phyloP scores from a whole-genome alignment of 2,797 vertebrate species.

The Phyllotis vaccarum region DNA sequence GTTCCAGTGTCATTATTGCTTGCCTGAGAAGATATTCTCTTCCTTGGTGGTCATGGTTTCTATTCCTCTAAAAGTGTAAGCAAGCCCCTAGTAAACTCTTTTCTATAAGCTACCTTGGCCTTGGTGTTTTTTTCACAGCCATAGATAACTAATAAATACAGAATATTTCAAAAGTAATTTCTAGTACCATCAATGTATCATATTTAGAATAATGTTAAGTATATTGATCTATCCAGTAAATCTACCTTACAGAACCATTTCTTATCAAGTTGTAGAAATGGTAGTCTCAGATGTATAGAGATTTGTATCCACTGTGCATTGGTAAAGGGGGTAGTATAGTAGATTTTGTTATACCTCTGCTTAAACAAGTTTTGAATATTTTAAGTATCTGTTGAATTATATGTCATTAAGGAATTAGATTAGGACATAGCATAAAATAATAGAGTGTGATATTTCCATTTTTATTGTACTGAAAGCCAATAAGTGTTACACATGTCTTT shows the following conservation, averaged over 20 bases:
- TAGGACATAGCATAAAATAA: neutral
- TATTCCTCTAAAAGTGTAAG: neutral
- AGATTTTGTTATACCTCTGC: neutral
- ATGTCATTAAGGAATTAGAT: neutral
- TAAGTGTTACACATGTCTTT: neutral
- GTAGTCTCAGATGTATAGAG: neutral
- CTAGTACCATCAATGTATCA: neutral
- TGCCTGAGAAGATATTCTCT: neutral
- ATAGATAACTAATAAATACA: neutral
- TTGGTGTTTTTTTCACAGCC: neutral
- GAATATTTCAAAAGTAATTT: neutral
- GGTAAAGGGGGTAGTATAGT: neutral
- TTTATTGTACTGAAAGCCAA: neutral
- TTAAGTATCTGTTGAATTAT: neutral
- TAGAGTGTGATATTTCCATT: neutral
- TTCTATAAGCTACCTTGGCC: neutral
- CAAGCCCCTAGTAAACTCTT: no score
- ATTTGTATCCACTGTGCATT: neutral
- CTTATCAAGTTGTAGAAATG: neutral
- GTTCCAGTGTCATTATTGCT: no score
- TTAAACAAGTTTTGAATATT: neutral
- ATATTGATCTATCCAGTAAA: neutral
- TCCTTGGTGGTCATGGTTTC: no score
- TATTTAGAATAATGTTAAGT: neutral
- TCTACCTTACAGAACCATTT: neutral